Conservation (phyloP, 2,888 invertebrate species). For the Diaperis boleti region DNA sequence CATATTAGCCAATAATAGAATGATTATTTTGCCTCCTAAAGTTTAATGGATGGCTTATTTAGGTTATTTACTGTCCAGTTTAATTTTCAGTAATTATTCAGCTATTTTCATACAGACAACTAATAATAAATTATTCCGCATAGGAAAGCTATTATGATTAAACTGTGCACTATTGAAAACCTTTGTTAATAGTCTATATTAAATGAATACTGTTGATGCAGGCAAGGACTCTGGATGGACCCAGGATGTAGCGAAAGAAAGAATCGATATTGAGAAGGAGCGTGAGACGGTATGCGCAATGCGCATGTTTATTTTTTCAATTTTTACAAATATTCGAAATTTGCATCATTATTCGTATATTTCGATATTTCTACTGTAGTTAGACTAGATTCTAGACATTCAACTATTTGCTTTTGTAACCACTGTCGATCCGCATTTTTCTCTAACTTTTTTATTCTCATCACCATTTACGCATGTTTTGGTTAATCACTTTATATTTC, state of each 20-base stretch:
- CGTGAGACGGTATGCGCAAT: constrained; percentile 55
- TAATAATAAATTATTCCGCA: too few relatives aligned
- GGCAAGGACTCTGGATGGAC: constrained; percentile 51
- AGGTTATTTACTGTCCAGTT: too few relatives aligned
- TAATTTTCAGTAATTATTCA: too few relatives aligned
- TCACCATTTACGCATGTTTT: constrained; percentile 34
- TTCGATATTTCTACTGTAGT: constrained; percentile 20
- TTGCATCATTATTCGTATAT: constrained; percentile 34
- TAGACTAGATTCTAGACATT: constrained; percentile 28
- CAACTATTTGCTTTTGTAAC: constrained; percentile 30
- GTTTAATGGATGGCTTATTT: too few relatives aligned
- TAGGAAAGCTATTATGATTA: constrained; percentile 1
- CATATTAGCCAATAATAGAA: too few relatives aligned
- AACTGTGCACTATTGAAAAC: neutral
- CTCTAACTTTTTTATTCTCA: constrained; percentile 17
- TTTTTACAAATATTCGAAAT: constrained; percentile 47
- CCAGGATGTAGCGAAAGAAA: constrained; percentile 56
- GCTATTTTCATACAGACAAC: too few relatives aligned
- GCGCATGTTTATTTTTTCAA: constrained; percentile 57
- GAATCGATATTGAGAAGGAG: constrained; percentile 57
- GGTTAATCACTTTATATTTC: constrained; percentile 20
- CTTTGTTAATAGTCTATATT: constrained; percentile 37
- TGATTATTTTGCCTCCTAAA: too few relatives aligned
- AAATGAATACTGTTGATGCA: constrained; percentile 50
- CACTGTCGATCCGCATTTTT: constrained; percentile 24